These are phyloP conservation scores for honey bee (Apis mellifera) DNA, from an alignment of 1,140 invertebrate species.

Conservation along the genomic window Amel_HAv3.1 CM009933.2:9314501-9315000, in stretches of 20 bases:
- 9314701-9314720: neutral
- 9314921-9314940: neutral
- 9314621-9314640: too few species aligned
- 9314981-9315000: neutral
- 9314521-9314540: too few species aligned
- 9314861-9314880: slow-evolving; percentile 12
- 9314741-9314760: neutral
- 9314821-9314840: neutral
- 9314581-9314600: too few species aligned
- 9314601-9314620: too few species aligned
- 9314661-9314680: too few species aligned
- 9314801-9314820: neutral
- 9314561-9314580: too few species aligned
- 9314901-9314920: neutral
- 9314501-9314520: too few species aligned
- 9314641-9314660: too few species aligned
- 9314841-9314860: neutral
- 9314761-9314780: neutral
- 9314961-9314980: neutral
- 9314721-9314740: neutral
- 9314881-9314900: neutral
- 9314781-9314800: neutral
- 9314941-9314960: slow-evolving; percentile 15
- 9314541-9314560: too few species aligned
- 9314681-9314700: too few species aligned